phyloP scores from a whole-genome alignment of 2,113 vertebrate species.

The Megaceryle maxima region DNA sequence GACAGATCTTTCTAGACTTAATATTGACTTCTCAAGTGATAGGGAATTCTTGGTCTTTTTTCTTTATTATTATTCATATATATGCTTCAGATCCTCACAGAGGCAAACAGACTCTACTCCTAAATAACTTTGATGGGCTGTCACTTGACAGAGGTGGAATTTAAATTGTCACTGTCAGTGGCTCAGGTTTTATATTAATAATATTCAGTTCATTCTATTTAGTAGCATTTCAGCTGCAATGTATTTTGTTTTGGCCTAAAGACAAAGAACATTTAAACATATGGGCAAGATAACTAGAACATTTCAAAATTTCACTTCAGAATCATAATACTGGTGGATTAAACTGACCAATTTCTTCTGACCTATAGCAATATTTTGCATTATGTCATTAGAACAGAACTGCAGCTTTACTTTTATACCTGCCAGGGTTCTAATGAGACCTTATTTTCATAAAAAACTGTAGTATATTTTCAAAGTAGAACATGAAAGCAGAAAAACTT shows the following conservation, averaged over 20 bases:
- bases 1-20: neutral
- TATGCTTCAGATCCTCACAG: neutral
- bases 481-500: neutral
- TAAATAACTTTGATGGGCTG: neutral
- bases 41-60: neutral
- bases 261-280: constrained; percentile 33
- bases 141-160: neutral
- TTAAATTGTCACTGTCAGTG: neutral
- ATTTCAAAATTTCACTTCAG: constrained; percentile 20
- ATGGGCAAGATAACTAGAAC: constrained; percentile 21
- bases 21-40: neutral
- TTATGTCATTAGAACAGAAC: neutral
- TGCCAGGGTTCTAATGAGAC: constrained; percentile 16
- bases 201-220: neutral
- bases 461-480: neutral
- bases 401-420: constrained; percentile 5
- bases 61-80: neutral
- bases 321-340: neutral
- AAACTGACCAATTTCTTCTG: neutral
- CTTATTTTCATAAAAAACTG: constrained; percentile 27
- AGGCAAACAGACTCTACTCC: neutral
- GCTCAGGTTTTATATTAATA: neutral
- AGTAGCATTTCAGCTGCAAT: neutral
- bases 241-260: constrained; percentile 18
- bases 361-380: neutral